Evolutionary conservation across 2,888 invertebrate genomes (phyloP), one percentile per base, ranked within the genome.

Genomic region (Aspidiotus rigidus): DNA sequence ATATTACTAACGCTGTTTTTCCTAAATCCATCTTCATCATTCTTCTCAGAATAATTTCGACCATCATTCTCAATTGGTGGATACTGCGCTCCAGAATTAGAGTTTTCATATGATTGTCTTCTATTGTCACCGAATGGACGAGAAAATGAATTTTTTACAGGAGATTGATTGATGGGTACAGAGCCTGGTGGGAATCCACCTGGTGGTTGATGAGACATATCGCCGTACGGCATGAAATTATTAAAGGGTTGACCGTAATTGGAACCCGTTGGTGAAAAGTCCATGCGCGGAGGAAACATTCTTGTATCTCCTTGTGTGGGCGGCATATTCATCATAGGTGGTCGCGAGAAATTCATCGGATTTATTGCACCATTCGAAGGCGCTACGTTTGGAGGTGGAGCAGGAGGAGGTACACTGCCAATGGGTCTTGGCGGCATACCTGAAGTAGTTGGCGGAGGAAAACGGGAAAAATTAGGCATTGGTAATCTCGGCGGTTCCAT

Each of bases 271-370:
- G 49, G 49, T 11, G 49, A 2, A 49, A 49, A 49, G 49, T 49
- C 49, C 49, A 49, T 49, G n/a, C 49, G 49, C 57, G 57, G 57
- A 15, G 11, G 57, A 16, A n/a, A 15, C 17, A 39, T 54, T 40
- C 40, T 54, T 54, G 64, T 41, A 64, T 40, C 55, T 53, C 13
- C 28, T 15, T n/a, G 28, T 28, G 28, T 15, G 13, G 59, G 59
- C 6, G 59, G 59, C 28, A 59, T 59, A 10, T 13, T 13, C 59
- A 59, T 59, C 55, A 57, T 44, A 2, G 66, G 66, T 57, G 56
- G 56, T 39, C 44, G 57, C 7, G 66, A 49, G 39, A 66, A 66
- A 13, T 44, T 41, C 44, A 66, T 66, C 15, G 7, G 64, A 54
- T 13, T 54, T 54, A 40, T 54, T 7, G 62, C 54, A 13, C 54